Evolutionary conservation across 30 jellyfish, hydroid and myxozoan species (phyloP).

Genomic region (Nemopilema nomurai): DNA sequence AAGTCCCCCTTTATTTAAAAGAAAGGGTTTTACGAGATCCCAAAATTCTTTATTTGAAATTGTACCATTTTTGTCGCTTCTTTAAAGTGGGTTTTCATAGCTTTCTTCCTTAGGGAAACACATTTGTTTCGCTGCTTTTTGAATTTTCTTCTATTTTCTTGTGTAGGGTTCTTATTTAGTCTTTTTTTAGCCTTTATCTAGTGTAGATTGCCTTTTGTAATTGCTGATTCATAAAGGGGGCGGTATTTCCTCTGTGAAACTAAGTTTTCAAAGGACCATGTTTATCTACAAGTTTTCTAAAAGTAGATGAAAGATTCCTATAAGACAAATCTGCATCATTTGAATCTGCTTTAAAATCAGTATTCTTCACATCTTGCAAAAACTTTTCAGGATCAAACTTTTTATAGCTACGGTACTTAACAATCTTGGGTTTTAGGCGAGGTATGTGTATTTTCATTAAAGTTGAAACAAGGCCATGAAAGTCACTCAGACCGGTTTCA

Average conservation of each 20-base stretch:
- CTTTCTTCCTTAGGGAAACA: slow-evolving; percentile 44
- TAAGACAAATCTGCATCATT: slow-evolving; percentile 24
- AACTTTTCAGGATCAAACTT: slow-evolving; percentile 18
- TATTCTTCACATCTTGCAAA: slow-evolving; percentile 49
- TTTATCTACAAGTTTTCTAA: slow-evolving; percentile 18
- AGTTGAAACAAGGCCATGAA: slow-evolving; percentile 37
- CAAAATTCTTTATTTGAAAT: slow-evolving; percentile 44
- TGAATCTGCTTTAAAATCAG: slow-evolving; percentile 25
- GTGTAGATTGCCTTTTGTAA: slow-evolving; percentile 39
- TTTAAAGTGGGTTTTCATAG: slow-evolving; percentile 32
- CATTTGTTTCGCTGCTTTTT: slow-evolving; percentile 49
- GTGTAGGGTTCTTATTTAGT: slow-evolving; percentile 22
- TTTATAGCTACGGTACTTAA: slow-evolving; percentile 33
- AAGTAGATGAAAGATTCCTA: slow-evolving; percentile 37
- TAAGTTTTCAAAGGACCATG: slow-evolving; percentile 25
- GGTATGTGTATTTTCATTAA: slow-evolving; percentile 50
- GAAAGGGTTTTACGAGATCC: slow-evolving; percentile 37
- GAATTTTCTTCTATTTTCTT: slow-evolving; percentile 31
- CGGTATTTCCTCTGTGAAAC: slow-evolving; percentile 40
- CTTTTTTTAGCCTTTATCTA: slow-evolving; percentile 26
- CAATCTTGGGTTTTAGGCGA: slow-evolving; percentile 51
- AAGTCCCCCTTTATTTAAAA: slow-evolving; percentile 10
- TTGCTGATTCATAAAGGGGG: slow-evolving; percentile 41
- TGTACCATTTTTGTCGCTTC: slow-evolving; percentile 38
- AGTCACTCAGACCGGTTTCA: slow-evolving; percentile 59